Evolutionary conservation across 1,140 invertebrate species (phyloP).

Genomic region (Carposina sasakii): DNA sequence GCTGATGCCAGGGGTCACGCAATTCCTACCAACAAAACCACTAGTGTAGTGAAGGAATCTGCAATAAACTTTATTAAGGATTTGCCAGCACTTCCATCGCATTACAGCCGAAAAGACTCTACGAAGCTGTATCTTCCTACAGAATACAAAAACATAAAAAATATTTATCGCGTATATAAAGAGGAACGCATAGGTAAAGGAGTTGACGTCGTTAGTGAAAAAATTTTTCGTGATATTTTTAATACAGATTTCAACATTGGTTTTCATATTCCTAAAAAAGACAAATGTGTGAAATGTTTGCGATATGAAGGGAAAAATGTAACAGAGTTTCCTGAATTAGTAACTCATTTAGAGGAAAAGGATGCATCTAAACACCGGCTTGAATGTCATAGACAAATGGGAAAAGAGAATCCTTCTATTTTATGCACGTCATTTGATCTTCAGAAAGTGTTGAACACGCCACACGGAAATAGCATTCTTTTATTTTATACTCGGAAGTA

Average conservation of each 20-base stretch:
- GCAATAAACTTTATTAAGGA: slow-evolving; percentile 28
- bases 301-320: background rate
- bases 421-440: slow-evolving; percentile 4
- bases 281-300: slow-evolving; percentile 25
- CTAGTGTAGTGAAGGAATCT: too few species aligned
- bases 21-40: too few species aligned
- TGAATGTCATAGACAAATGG: background rate
- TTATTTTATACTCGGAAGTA: slow-evolving; percentile 22
- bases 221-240: slow-evolving; percentile 30
- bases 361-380: background rate
- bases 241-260: slow-evolving; percentile 30
- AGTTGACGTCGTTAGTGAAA: slow-evolving; percentile 19
- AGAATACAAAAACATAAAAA: slow-evolving; percentile 23
- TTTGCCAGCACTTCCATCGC: slow-evolving; percentile 28
- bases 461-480: slow-evolving; percentile 9
- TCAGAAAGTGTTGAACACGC: background rate
- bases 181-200: slow-evolving; percentile 9
- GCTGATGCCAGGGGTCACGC: too few species aligned
- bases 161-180: slow-evolving; percentile 24
- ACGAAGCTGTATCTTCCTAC: slow-evolving; percentile 21
- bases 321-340: background rate
- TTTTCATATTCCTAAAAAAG: slow-evolving; percentile 35
- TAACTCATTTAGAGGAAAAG: slow-evolving; percentile 15
- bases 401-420: slow-evolving; percentile 6
- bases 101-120: slow-evolving; percentile 22